These are phyloP conservation scores for Aspidoscelis tigris DNA, from an alignment of 2,113 vertebrate genomes.

Conservation along the genomic window DNA sequence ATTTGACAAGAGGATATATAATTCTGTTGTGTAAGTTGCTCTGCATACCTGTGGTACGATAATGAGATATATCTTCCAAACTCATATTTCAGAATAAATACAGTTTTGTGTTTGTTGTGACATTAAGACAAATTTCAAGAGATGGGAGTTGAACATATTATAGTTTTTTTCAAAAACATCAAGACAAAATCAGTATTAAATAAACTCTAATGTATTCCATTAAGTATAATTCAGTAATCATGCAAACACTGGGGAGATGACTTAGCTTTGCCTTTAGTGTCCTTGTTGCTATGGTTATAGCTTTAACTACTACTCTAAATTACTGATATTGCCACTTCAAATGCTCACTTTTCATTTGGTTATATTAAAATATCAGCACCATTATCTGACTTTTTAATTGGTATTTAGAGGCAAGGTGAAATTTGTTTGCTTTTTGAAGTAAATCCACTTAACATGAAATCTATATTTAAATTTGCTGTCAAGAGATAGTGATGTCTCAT, in stretches of 20 bases:
- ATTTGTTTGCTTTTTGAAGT: constrained; percentile 12
- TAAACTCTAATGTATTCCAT: constrained; percentile 33
- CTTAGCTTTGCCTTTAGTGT: constrained; percentile 15
- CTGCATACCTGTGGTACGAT: background rate
- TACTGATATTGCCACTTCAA: constrained; percentile 19
- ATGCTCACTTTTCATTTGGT: constrained; percentile 38
- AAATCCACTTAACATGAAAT: constrained; percentile 34
- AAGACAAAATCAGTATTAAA: constrained; percentile 28
- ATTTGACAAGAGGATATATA: background rate
- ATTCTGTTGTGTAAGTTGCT: background rate
- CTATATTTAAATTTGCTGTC: constrained; percentile 36
- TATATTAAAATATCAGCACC: constrained; percentile 42
- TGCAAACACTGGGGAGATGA: constrained; percentile 27
- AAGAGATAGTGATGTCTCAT: constrained; percentile 11
- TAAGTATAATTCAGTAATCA: constrained; percentile 38
- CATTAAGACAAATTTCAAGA: background rate
- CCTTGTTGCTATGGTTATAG: constrained; percentile 46
- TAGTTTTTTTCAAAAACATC: constrained; percentile 1
- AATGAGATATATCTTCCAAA: background rate
- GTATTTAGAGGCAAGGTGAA: constrained; percentile 27
- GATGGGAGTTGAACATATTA: background rate
- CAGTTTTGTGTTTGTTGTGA: background rate
- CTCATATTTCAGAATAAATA: constrained; percentile 8
- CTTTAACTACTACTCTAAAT: constrained; percentile 40
- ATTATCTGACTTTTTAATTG: constrained; percentile 37